Conservation (phyloP, 1,140 invertebrate species). For the Achroia grisella region DNA sequence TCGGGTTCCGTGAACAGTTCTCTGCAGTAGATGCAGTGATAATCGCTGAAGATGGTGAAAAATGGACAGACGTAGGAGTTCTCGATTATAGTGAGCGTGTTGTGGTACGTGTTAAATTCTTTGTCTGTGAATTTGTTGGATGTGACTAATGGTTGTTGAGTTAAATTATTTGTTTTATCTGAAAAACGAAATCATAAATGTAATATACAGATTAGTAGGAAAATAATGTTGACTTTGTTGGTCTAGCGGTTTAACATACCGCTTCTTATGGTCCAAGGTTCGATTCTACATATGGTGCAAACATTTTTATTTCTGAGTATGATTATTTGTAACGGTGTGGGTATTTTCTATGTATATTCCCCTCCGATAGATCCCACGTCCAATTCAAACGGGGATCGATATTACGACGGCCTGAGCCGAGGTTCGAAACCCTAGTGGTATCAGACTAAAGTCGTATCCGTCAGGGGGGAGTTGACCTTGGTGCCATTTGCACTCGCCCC, state of each 20-base stretch:
- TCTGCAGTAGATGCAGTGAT: conserved; percentile 52
- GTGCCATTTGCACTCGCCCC: no score
- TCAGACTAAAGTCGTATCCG: no score
- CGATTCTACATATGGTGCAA: not conserved
- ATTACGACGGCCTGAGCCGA: no score
- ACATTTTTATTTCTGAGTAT: not conserved
- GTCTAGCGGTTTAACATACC: no score
- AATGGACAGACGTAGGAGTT: conserved; percentile 56
- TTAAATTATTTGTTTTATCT: not conserved
- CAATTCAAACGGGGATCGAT: no score
- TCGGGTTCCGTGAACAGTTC: conserved; percentile 45
- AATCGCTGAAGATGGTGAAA: conserved; percentile 49
- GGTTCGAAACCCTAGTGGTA: no score
- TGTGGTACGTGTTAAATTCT: conserved; percentile 17
- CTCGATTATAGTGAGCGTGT: conserved; percentile 41
- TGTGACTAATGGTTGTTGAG: not conserved
- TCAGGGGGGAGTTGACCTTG: no score
- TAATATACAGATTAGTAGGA: no score
- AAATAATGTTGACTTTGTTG: no score
- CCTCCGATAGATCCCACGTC: no score
- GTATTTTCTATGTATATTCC: no score
- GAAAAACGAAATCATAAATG: not conserved
- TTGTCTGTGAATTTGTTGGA: conserved; percentile 10
- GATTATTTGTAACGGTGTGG: no score
- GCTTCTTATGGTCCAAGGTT: not conserved